Evolutionary conservation across 2,888 invertebrate species (phyloP).

Genomic region (Caenorhabditis zanzibari): DNA sequence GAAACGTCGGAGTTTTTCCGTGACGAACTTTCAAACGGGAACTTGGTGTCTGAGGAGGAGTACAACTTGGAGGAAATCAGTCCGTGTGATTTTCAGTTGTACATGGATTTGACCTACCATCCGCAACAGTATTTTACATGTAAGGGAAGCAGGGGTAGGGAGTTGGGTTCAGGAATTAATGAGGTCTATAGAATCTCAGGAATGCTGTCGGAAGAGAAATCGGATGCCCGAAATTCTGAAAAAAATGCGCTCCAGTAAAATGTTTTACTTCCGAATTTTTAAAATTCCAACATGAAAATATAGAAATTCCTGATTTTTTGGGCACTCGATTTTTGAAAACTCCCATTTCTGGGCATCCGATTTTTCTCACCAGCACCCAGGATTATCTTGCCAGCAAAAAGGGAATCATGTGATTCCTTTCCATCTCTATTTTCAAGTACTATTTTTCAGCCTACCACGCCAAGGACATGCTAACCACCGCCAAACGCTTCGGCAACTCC

Average conservation of each 20-base stretch:
- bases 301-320: no score
- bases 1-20: conserved; percentile 19
- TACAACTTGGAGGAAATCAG: conserved; percentile 29
- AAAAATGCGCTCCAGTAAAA: no score
- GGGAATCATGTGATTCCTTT: neutral
- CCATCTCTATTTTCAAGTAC: neutral
- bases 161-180: no score
- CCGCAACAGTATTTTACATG: conserved; percentile 45
- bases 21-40: neutral
- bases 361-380: no score
- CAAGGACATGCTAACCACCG: conserved; percentile 37
- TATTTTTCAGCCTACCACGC: conserved; percentile 18
- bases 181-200: no score
- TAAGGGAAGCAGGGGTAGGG: conserved; percentile 3
- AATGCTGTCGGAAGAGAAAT: no score
- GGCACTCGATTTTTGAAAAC: no score
- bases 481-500: conserved; percentile 25
- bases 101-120: conserved; percentile 35
- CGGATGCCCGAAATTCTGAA: no score
- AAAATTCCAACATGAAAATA: no score
- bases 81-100: conserved; percentile 29
- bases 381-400: no score
- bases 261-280: no score
- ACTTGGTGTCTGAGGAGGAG: conserved; percentile 1
- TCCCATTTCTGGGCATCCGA: no score